Percentiles rank a stretch among this genome's conserved stretches.
These are phyloP conservation scores for Jacana jacana DNA, from an alignment of 2,113 vertebrate genomes.

Conservation along the genomic window DNA sequence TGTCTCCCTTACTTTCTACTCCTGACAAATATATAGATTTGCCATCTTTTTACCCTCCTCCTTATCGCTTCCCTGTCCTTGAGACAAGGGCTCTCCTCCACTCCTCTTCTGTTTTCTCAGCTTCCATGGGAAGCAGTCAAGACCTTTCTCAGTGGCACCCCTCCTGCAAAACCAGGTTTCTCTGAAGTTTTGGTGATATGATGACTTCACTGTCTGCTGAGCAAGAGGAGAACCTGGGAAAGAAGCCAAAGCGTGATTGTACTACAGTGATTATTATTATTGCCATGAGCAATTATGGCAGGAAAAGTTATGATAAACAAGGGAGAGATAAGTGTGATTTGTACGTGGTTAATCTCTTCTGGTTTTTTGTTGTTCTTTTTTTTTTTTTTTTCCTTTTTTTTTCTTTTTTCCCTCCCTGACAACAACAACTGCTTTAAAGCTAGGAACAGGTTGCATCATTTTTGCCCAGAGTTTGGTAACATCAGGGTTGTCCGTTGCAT, in stretches of 20 bases:
- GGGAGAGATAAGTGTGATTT: not conserved
- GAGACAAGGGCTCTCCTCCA: not conserved
- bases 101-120: not conserved
- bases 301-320: conserved; percentile 24
- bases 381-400: not conserved
- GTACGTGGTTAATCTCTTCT: not conserved
- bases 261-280: not conserved
- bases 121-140: not conserved
- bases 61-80: not conserved
- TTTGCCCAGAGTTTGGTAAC: not conserved
- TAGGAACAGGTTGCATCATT: not conserved
- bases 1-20: not conserved
- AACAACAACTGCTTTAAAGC: not conserved
- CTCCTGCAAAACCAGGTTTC: not conserved
- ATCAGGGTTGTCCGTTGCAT: fast-evolving
- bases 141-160: not conserved
- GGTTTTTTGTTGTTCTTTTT: not conserved
- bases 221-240: conserved; percentile 10
- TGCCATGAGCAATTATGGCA: not conserved
- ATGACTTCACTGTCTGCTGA: not conserved
- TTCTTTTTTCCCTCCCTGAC: not conserved
- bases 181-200: not conserved
- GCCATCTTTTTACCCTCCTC: not conserved
- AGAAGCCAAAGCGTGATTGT: not conserved
- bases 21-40: not conserved